Evolutionary conservation across 2,113 vertebrate species (phyloP).

Genomic region (Bungarus multicinctus): DNA sequence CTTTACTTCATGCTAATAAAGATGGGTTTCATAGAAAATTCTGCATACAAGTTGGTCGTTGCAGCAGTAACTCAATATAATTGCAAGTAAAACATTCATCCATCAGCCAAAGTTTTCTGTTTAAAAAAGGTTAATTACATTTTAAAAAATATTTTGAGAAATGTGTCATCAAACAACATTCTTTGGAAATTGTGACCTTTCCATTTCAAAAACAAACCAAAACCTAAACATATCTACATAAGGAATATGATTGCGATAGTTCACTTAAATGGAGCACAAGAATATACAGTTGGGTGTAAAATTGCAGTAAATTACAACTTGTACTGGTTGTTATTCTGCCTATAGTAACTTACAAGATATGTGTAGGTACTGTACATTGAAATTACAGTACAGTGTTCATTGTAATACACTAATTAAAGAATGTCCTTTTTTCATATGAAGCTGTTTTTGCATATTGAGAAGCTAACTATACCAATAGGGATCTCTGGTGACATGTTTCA

Average conservation of each 20-base stretch:
- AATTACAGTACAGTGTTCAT: background rate
- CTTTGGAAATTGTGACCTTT: background rate
- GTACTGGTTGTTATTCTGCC: background rate
- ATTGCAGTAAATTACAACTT: background rate
- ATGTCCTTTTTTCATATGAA: background rate
- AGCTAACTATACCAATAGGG: background rate
- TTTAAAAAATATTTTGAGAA: background rate
- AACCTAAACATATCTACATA: background rate
- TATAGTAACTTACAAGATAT: background rate
- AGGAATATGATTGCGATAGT: background rate
- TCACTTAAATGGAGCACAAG: background rate
- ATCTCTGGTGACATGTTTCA: background rate
- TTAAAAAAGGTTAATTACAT: background rate
- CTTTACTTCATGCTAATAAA: background rate
- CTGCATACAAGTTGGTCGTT: background rate
- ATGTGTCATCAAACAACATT: background rate
- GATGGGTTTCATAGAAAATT: background rate
- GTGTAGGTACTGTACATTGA: background rate
- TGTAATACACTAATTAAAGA: background rate
- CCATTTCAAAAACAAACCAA: background rate
- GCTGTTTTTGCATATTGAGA: background rate
- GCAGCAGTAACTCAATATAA: rapidly evolving
- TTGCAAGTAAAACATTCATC: background rate
- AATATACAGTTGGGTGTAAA: background rate
- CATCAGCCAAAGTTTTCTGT: background rate